Evolutionary conservation across 2,888 invertebrate species (phyloP).

Genomic region (Lucinisca nassula): DNA sequence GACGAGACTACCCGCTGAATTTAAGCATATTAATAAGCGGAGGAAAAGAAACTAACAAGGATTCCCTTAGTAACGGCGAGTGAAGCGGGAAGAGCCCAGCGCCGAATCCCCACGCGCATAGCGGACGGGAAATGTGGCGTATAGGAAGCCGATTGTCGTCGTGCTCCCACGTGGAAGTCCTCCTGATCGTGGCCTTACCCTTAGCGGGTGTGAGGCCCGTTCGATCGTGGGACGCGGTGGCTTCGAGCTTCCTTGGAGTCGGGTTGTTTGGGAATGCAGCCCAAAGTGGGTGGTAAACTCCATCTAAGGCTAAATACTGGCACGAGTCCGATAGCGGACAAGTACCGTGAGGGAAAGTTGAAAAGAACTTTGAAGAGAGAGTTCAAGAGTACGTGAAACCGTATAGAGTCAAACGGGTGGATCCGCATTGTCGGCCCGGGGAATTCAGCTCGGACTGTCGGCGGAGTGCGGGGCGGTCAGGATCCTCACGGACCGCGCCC

Average conservation of each 20-base stretch:
- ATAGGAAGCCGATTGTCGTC: no score
- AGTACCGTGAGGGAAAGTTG: conserved; percentile 92
- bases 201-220: conserved; percentile 64
- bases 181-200: conserved; percentile 85
- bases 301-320: conserved; percentile 90
- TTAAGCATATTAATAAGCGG: no score
- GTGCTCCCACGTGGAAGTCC: no score
- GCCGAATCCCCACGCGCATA: no score
- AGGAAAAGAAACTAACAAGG: no score
- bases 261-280: conserved; percentile 74
- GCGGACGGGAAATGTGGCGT: no score
- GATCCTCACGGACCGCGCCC: conserved; percentile 87
- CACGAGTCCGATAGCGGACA: conserved; percentile 91
- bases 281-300: conserved; percentile 90
- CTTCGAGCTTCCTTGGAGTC: conserved; percentile 64
- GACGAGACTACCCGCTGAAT: no score
- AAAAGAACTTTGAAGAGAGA: conserved; percentile 91
- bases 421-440: conserved; percentile 77
- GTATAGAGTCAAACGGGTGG: conserved; percentile 87
- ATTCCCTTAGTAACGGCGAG: no score
- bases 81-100: no score
- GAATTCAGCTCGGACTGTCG: conserved; percentile 40
- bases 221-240: conserved; percentile 32
- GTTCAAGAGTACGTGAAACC: conserved; percentile 90
- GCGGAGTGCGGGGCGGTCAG: conserved; percentile 88